Evolutionary conservation across 2,797 vertebrate species (phyloP), one percentile per base, ranked within the genome.

Genomic region (Leucoraja ocellata): DNA sequence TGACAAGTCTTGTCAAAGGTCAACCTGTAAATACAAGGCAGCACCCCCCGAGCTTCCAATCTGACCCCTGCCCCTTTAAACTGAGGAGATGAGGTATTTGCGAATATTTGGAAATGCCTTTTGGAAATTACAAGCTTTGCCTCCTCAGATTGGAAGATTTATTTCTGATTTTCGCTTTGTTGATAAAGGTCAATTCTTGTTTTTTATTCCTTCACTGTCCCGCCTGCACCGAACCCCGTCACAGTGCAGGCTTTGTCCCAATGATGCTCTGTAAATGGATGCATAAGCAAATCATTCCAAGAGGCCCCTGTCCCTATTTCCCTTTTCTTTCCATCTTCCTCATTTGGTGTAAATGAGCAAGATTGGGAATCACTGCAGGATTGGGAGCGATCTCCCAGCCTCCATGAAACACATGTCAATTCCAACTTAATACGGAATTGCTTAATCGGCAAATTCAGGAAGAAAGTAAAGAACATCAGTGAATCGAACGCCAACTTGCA

Each of bases 1-100:
- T 97, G 97, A 97, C 97, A 97, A 95, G 95, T 94, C 88, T 76
- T 97, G 96, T 96, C 96, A 95, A 94, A 97, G 98, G 97, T 98
- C 97, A 97, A 96, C 97, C 96, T 95, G 97, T 97, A 97, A 98
- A 97, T 95, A 95, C 95, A 94, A 94, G 94, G 94, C 91, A 93
- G 94, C 94, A 95, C 96, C 96, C 96, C 95, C 93, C 83, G 93
- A 95, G 93, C 94, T 95, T 95, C 93, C 80, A 80, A 61, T 84
- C 94, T 94, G 93, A 95, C 94, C 94, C 94, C 71, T 28, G 13
- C 2, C 68, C 10, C 71, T 76, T 73, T 74, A 36, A 74, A 73
- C 71, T 76, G 4, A 88, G 71, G 68, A 13, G 68, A 73, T 76
- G 32, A 92, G 71, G 0, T 88, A 68, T 88, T 88, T 68, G 61